Conservation (phyloP, 2,113 vertebrate species). For the Plectropomus leopardus region DNA sequence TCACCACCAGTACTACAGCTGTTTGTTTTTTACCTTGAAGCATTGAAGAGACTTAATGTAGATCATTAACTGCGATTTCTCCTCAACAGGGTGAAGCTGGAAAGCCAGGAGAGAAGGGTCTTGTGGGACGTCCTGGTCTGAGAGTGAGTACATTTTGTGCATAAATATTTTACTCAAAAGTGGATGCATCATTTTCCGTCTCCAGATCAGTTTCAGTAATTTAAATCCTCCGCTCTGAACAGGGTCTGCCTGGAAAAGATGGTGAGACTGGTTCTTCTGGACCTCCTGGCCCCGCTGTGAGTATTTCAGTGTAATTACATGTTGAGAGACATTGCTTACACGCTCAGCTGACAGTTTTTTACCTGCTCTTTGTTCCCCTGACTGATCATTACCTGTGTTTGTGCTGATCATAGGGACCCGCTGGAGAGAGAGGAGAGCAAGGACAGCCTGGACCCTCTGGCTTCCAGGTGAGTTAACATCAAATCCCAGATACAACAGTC, state of each 20-base stretch:
- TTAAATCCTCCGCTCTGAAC: slow-evolving; percentile 48
- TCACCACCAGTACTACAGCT: not conserved
- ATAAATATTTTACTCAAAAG: not conserved
- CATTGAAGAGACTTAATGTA: not conserved
- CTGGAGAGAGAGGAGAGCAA: slow-evolving; percentile 97
- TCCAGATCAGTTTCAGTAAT: not conserved
- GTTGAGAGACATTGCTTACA: not conserved
- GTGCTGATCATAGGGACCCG: slow-evolving; percentile 87
- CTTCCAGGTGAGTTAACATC: slow-evolving; percentile 90
- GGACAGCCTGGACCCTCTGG: slow-evolving; percentile 94
- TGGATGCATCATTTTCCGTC: not conserved
- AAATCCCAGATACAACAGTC: not conserved
- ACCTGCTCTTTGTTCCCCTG: not conserved
- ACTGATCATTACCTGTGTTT: slow-evolving; percentile 12
- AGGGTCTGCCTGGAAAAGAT: slow-evolving; percentile 97
- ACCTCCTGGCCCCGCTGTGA: slow-evolving; percentile 92
- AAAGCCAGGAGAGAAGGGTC: slow-evolving; percentile 95
- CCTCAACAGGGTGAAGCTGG: slow-evolving; percentile 91
- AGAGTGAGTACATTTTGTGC: slow-evolving; percentile 86
- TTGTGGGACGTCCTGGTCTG: slow-evolving; percentile 91
- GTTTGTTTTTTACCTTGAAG: not conserved
- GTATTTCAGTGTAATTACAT: slow-evolving; percentile 66
- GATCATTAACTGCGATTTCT: slow-evolving; percentile 27
- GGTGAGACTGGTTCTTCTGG: slow-evolving; percentile 95
- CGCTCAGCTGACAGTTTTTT: too few species aligned